A percentile compares a stretch with the other conserved stretches of the same genome.
Evolutionary conservation across 1,140 invertebrate species (phyloP).

Genomic region (Drosophila nannoptera): DNA sequence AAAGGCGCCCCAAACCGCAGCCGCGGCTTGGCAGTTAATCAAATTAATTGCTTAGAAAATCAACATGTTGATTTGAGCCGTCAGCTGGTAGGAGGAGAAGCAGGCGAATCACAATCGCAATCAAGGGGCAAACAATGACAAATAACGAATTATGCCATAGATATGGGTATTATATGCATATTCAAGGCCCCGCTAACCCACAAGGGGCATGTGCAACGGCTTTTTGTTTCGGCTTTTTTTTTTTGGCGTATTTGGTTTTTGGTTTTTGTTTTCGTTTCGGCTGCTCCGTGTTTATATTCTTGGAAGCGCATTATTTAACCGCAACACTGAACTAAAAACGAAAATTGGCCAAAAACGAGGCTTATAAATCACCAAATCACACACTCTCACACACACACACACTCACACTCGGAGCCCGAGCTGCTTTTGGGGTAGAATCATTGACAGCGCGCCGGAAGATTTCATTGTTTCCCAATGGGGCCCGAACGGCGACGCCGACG

Average conservation of each 20-base stretch:
- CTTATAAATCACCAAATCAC: constrained; percentile 65
- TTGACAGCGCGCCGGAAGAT: constrained; percentile 75
- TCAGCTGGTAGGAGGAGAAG: constrained; percentile 7
- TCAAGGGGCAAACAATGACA: constrained; percentile 60
- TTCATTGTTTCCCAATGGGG: constrained; percentile 74
- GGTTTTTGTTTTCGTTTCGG: constrained; percentile 14
- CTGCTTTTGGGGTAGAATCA: constrained; percentile 69
- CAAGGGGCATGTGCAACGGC: constrained; percentile 60
- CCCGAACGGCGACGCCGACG: constrained; percentile 49
- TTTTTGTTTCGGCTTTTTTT: constrained; percentile 23
- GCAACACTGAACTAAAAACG: constrained; percentile 70
- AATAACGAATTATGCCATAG: constrained; percentile 70
- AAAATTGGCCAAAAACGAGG: constrained; percentile 76
- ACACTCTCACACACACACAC: constrained; percentile 25
- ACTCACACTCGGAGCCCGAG: constrained; percentile 7
- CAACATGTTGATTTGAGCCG: constrained; percentile 63
- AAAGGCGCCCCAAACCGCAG: constrained; percentile 64
- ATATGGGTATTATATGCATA: constrained; percentile 64
- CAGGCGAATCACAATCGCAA: constrained; percentile 36
- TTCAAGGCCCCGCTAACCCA: constrained; percentile 55
- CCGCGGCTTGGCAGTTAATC: constrained; percentile 67
- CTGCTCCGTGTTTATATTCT: constrained; percentile 58
- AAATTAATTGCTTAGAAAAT: constrained; percentile 76
- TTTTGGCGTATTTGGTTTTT: constrained; percentile 32
- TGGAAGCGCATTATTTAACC: constrained; percentile 75